Conservation (phyloP, 2,888 invertebrate genomes). For the Microplitis deprimator region DNA sequence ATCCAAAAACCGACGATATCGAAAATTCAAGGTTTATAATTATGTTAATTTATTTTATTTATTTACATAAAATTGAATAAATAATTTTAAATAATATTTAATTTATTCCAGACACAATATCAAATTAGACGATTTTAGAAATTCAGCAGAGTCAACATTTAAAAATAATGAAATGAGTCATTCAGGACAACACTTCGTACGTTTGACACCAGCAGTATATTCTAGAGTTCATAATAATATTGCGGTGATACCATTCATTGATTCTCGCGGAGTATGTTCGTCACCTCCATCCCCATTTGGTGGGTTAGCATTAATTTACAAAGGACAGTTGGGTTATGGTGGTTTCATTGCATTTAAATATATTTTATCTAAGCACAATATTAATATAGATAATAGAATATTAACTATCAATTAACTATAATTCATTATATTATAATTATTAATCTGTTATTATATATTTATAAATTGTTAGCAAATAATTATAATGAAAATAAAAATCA, state of each 20-base stretch:
- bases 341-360: neutral
- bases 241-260: neutral
- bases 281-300: neutral
- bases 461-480: no score
- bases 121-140: neutral
- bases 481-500: no score
- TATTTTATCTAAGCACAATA: constrained; percentile 24
- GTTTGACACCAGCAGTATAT: neutral
- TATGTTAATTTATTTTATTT: neutral
- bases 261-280: neutral
- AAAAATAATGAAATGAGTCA: neutral
- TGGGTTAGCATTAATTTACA: neutral
- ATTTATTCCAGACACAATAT: neutral
- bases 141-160: neutral
- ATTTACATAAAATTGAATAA: neutral
- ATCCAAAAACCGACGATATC: neutral
- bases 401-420: neutral
- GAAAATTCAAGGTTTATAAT: neutral
- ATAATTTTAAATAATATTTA: neutral
- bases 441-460: neutral
- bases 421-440: neutral
- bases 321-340: neutral
- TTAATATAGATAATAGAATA: neutral
- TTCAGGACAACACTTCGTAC: neutral
- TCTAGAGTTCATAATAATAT: neutral